phyloP scores from a whole-genome alignment of 1,140 invertebrate species.

The Sarcophaga peregrina region DNA sequence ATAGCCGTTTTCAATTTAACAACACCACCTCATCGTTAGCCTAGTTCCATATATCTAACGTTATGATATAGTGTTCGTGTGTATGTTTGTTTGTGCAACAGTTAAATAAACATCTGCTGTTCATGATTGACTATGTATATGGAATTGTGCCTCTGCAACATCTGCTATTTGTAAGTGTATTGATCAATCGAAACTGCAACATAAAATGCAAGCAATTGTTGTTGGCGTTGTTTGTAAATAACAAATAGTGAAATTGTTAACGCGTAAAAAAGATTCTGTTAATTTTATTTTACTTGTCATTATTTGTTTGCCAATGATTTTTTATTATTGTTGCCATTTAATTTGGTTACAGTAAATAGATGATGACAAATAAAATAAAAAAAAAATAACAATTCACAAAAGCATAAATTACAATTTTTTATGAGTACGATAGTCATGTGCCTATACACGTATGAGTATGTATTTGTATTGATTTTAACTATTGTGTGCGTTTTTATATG shows the following conservation, averaged over 20 bases:
- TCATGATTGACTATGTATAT: constrained; percentile 20
- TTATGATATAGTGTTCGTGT: too few species aligned
- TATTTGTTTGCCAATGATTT: background rate
- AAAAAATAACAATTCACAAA: background rate
- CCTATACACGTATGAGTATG: background rate
- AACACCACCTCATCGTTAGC: too few species aligned
- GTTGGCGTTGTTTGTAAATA: background rate
- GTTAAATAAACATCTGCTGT: constrained; percentile 12
- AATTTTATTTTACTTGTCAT: background rate
- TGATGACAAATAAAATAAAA: background rate
- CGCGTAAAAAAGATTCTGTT: background rate
- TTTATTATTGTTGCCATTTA: constrained; percentile 2
- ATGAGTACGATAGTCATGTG: background rate
- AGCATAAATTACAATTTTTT: constrained; percentile 7
- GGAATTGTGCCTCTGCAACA: background rate
- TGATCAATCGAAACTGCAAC: background rate
- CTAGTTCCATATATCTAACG: too few species aligned
- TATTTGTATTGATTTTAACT: too few species aligned
- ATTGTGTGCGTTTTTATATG: too few species aligned
- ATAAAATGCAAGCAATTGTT: constrained; percentile 15
- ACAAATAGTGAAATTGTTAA: constrained; percentile 25
- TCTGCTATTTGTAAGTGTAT: background rate
- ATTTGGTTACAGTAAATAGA: background rate
- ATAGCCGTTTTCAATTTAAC: too few species aligned
- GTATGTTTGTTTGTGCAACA: background rate